Conservation (phyloP, 2,113 vertebrate species). For the Thymallus thymallus region DNA sequence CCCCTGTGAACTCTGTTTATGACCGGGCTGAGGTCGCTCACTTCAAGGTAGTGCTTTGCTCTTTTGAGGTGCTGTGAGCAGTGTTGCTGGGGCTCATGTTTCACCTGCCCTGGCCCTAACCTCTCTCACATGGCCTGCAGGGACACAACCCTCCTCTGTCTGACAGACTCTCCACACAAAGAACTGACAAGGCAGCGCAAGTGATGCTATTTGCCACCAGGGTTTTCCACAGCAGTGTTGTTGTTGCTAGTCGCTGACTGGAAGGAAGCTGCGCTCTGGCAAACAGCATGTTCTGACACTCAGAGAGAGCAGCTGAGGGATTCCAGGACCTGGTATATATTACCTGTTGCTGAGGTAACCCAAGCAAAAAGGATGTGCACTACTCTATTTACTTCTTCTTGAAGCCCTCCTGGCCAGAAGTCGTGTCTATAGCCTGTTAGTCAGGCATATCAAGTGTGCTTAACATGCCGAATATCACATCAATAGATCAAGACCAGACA, state of each 20-base stretch:
- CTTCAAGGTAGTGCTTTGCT: constrained; percentile 45
- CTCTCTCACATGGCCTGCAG: constrained; percentile 31
- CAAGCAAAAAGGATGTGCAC: constrained; percentile 26
- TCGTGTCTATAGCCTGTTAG: neutral
- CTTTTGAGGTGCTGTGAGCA: constrained; percentile 29
- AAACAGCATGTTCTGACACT: constrained; percentile 40
- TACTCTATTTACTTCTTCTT: constrained; percentile 13
- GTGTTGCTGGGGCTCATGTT: constrained; percentile 38
- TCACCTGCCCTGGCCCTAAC: constrained; percentile 61
- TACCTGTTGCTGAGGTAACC: constrained; percentile 62
- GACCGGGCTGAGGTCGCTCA: constrained; percentile 68
- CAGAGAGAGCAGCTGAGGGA: constrained; percentile 37
- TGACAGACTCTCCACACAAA: constrained; percentile 10
- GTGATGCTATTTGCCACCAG: constrained; percentile 7
- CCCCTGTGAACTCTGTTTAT: neutral
- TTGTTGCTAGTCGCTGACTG: constrained; percentile 64
- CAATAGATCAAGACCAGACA: neutral
- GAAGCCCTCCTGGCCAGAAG: no score
- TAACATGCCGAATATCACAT: constrained; percentile 9
- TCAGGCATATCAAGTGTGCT: neutral
- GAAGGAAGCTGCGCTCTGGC: constrained; percentile 40
- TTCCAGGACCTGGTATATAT: constrained; percentile 43
- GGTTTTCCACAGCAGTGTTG: constrained; percentile 14
- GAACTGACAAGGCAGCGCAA: constrained; percentile 41
- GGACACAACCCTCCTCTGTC: constrained; percentile 42